phyloP scores from a whole-genome alignment of 2,797 vertebrate genomes.

The Gallinago solitaria region DNA sequence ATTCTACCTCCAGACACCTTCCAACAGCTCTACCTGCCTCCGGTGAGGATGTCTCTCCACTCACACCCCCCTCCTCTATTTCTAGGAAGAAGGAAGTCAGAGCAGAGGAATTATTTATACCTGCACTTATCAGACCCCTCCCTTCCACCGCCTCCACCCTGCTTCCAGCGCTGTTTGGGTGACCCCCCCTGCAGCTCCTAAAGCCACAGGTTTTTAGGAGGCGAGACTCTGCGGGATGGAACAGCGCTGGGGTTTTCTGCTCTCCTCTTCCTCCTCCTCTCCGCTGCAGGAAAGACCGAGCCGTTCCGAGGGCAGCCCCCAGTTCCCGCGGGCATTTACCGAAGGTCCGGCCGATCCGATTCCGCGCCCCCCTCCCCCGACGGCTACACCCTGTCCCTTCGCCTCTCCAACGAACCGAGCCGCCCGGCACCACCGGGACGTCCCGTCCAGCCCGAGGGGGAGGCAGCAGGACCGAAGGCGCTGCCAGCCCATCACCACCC shows the following conservation, averaged over 20 bases:
- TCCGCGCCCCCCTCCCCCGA: accelerated
- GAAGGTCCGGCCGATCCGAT: accelerated
- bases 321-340: not conserved
- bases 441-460: too few species aligned
- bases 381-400: not conserved
- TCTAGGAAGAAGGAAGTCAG: not conserved
- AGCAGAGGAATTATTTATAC: not conserved
- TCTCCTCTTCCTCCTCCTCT: not conserved
- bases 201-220: not conserved
- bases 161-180: not conserved
- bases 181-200: accelerated
- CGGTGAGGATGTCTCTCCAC: accelerated
- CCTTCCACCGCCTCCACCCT: accelerated
- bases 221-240: accelerated
- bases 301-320: not conserved
- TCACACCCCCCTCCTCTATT: not conserved
- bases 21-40: not conserved
- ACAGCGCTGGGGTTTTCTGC: not conserved
- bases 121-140: accelerated
- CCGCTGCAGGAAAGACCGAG: accelerated
- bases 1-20: not conserved
- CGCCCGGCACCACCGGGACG: too few species aligned
- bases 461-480: not conserved
- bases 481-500: too few species aligned
- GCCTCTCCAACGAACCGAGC: not conserved